Base-by-base conservation (phyloP, 2,888 invertebrate genomes). In the Lutraria lutraria region DNA sequence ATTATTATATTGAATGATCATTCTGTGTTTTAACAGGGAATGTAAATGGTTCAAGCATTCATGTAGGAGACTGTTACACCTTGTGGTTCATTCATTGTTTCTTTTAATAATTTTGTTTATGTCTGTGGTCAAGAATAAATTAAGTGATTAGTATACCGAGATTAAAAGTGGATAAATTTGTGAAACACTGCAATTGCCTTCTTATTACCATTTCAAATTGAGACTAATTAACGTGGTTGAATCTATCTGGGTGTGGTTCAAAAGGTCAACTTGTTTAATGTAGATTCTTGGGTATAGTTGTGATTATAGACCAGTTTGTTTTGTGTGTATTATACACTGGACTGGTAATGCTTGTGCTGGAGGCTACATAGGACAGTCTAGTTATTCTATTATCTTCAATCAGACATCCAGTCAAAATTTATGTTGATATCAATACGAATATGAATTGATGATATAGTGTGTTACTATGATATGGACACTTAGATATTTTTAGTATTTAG, bases 221-320 rank as follows among this genome's bases (percentile, higher is more conserved):
- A 16, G 2, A 76, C 34, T 76, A 31, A 76, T 76, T 76, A 34
- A 31, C 31, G 13, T 19, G 76, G 6, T 19, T 76, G 76, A 76
- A 76, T 76, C 31, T 31, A 76, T 31, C 31, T 31, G 13, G 25
- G 12, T 31, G 34, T 31, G 31, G 76, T 76, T 76, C 76, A 16
- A 76, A 34, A 76, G 76, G 76, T 76, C 76, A 76, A 25, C 19
- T 76, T 31, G 76, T 76, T 34, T 76, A 31, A 76, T 76, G 29
- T 34, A 16, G 76, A 31, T 76, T 16, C 31, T 34, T 76, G 31
- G 31, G 76, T 34, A 34, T 31, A 76, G 25, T 31, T 76, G 34
- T 76, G 31, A 76, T 76, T 76, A 34, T n/a, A 76, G 76, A 76
- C 34, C 16, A 15, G 72, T 72, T 72, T 8, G 15, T 72, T 29